phyloP scores from a whole-genome alignment of 1,140 invertebrate species.

The Oryctes rhinoceros region DNA sequence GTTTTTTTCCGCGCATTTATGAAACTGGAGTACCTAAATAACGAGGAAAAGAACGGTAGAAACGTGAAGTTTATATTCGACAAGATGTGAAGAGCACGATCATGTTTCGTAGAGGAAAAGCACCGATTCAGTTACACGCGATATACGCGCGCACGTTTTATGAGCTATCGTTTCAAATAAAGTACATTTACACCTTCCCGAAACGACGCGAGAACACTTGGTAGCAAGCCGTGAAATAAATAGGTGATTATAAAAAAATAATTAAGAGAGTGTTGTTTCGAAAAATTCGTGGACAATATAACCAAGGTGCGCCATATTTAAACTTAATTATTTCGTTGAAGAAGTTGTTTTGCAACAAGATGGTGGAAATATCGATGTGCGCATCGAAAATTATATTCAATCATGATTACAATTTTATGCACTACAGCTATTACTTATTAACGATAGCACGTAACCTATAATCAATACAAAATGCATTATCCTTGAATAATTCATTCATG shows the following conservation, averaged over 20 bases:
- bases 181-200: constrained; percentile 13
- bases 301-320: too few species aligned
- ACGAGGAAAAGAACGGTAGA: neutral
- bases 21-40: neutral
- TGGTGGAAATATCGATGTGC: too few species aligned
- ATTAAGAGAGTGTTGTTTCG: too few species aligned
- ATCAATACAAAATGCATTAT: too few species aligned
- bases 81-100: neutral
- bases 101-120: neutral
- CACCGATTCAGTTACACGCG: neutral
- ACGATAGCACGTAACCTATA: too few species aligned
- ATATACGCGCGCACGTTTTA: neutral
- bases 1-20: neutral
- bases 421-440: too few species aligned
- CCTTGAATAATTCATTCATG: too few species aligned
- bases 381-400: too few species aligned
- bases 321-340: too few species aligned
- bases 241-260: constrained; percentile 1
- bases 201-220: neutral
- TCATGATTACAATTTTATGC: too few species aligned
- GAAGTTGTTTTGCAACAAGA: too few species aligned
- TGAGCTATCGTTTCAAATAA: neutral
- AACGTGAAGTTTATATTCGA: neutral
- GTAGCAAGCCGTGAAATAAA: neutral
- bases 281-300: too few species aligned